Percentiles rank a stretch among this genome's conserved stretches.
These are phyloP conservation scores for Eurystomus gularis DNA, from an alignment of 2,113 vertebrate species.

Conservation along the genomic window DNA sequence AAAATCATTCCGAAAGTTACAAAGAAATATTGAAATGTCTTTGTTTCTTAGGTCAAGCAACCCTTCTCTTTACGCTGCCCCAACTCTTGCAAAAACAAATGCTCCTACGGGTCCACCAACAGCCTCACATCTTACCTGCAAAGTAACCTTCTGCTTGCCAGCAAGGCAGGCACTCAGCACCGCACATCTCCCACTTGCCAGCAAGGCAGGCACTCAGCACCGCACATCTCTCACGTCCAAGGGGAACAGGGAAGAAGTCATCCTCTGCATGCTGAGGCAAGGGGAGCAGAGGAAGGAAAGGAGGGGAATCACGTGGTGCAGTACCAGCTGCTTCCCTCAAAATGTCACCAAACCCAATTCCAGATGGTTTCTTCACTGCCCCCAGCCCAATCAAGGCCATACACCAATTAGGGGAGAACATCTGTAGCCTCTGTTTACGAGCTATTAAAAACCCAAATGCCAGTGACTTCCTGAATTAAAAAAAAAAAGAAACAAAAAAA, in stretches of 20 bases:
- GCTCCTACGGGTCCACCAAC: background rate
- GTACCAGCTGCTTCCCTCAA: background rate
- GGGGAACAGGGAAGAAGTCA: background rate
- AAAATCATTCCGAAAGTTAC: background rate
- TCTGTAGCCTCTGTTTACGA: background rate
- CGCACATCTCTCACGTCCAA: fast-evolving
- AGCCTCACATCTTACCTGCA: background rate
- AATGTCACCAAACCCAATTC: background rate
- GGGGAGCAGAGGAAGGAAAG: background rate
- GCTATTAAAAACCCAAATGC: background rate
- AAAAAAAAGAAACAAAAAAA: background rate
- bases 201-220: background rate
- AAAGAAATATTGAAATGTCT: background rate
- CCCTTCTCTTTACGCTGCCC: background rate
- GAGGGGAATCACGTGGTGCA: fast-evolving
- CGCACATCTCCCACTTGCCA: fast-evolving
- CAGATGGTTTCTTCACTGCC: background rate
- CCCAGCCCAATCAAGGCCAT: background rate
- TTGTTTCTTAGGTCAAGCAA: background rate
- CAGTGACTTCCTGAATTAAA: background rate
- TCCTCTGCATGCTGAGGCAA: background rate
- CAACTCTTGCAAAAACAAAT: background rate
- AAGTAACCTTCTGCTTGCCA: background rate
- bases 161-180: background rate
- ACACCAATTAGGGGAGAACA: background rate